A percentile compares a stretch with the other conserved stretches of the same genome.
These are phyloP conservation scores for Panthera tigris DNA, from an alignment of 2,113 vertebrate genomes.

Conservation along the genomic window DNA sequence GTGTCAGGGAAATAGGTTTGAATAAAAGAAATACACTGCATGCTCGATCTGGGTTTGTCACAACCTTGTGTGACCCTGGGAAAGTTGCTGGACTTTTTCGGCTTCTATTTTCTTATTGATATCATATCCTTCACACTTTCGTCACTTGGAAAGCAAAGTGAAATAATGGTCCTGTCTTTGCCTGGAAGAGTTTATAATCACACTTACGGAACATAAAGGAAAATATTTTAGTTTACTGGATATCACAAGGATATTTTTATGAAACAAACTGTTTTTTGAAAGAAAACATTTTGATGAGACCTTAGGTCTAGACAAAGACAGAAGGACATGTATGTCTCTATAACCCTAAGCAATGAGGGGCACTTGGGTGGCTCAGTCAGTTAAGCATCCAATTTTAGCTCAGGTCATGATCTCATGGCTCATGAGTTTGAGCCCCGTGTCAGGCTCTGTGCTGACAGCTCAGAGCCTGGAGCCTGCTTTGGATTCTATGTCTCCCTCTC, in stretches of 20 bases:
- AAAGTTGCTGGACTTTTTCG: neutral
- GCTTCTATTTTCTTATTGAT: neutral
- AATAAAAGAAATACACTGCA: neutral
- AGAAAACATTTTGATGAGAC: neutral
- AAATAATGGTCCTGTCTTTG: neutral
- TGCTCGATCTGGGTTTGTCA: neutral
- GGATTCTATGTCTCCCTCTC: no score
- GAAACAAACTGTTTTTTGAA: neutral
- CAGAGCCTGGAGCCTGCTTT: no score
- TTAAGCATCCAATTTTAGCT: no score
- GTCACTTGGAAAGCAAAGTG: neutral
- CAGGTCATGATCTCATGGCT: no score
- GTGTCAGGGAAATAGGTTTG: neutral
- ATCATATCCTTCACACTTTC: neutral
- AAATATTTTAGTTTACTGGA: neutral
- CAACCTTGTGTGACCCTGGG: neutral
- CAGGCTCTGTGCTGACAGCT: no score
- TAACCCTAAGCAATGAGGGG: neutral
- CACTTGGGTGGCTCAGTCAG: no score
- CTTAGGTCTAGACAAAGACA: neutral
- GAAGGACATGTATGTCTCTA: neutral
- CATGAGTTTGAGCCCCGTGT: no score
- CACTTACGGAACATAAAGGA: neutral
- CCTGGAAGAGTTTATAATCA: neutral
- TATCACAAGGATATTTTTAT: neutral